These are phyloP conservation scores for Perodicticus potto DNA, from an alignment of 2,797 vertebrate genomes.

Conservation along the genomic window DNA sequence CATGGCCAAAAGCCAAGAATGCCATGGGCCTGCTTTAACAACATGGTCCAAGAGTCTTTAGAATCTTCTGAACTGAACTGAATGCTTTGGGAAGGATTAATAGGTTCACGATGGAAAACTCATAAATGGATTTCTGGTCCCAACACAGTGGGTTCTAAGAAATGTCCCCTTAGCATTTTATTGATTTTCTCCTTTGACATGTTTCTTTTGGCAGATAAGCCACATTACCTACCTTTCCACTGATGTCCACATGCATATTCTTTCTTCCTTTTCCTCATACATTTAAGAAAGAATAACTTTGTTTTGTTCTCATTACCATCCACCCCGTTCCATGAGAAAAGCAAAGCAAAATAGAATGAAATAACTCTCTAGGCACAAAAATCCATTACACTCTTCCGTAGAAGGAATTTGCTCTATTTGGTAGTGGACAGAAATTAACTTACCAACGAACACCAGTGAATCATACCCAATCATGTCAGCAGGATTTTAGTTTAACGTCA, in stretches of 20 bases:
- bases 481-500: slow-evolving; percentile 58
- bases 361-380: neutral
- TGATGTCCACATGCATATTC: neutral
- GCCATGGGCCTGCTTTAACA: neutral
- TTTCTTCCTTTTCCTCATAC: neutral
- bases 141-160: neutral
- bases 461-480: slow-evolving; percentile 43
- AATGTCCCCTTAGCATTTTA: neutral
- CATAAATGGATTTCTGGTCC: slow-evolving; percentile 9
- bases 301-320: neutral
- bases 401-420: slow-evolving; percentile 63
- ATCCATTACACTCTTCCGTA: neutral
- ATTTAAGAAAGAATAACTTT: slow-evolving; percentile 1
- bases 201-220: neutral
- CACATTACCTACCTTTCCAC: neutral
- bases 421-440: slow-evolving; percentile 63
- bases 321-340: neutral
- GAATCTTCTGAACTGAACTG: neutral
- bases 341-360: neutral
- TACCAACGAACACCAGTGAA: slow-evolving; percentile 29
- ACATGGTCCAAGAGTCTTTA: neutral
- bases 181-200: neutral
- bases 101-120: neutral
- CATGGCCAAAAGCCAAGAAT: neutral
- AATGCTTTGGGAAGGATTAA: neutral